Evolutionary conservation across 2,888 invertebrate genomes (phyloP).

Genomic region (Drosophila buzzatii): DNA sequence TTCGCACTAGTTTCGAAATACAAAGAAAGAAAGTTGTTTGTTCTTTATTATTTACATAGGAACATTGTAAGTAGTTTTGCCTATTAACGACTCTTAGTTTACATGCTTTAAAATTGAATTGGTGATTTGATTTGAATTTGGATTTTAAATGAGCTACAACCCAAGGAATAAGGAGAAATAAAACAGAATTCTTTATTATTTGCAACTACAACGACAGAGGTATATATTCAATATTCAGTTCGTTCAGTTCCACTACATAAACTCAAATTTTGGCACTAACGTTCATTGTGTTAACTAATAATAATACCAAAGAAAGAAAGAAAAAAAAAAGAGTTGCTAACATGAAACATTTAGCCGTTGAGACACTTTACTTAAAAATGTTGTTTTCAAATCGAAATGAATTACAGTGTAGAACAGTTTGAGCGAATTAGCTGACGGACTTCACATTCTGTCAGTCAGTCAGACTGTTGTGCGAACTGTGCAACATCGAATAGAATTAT

Average conservation of each 20-base stretch:
- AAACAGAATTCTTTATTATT: constrained; percentile 26
- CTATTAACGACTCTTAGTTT: constrained; percentile 54
- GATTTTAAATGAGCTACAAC: constrained; percentile 59
- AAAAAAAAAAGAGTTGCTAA: constrained; percentile 36
- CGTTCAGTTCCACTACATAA: constrained; percentile 51
- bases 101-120: constrained; percentile 59
- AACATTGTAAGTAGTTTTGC: constrained; percentile 43
- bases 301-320: too few species aligned
- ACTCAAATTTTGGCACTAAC: constrained; percentile 64
- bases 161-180: constrained; percentile 36
- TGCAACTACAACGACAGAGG: constrained; percentile 46
- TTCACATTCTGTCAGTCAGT: constrained; percentile 16
- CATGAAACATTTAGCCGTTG: constrained; percentile 74
- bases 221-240: constrained; percentile 32
- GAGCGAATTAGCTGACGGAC: constrained; percentile 24
- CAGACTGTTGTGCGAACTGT: constrained; percentile 12
- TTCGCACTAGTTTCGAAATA: constrained; percentile 21
- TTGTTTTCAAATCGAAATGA: constrained; percentile 44
- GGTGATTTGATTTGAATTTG: constrained; percentile 37
- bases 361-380: constrained; percentile 75
- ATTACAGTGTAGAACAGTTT: constrained; percentile 29
- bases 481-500: not conserved
- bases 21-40: constrained; percentile 31
- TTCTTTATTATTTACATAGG: constrained; percentile 59
- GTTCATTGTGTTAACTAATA: constrained; percentile 58